Percentiles rank a stretch among this genome's conserved stretches.
phyloP scores from a whole-genome alignment of 2,113 vertebrate genomes.

The Pteronura brasiliensis region DNA sequence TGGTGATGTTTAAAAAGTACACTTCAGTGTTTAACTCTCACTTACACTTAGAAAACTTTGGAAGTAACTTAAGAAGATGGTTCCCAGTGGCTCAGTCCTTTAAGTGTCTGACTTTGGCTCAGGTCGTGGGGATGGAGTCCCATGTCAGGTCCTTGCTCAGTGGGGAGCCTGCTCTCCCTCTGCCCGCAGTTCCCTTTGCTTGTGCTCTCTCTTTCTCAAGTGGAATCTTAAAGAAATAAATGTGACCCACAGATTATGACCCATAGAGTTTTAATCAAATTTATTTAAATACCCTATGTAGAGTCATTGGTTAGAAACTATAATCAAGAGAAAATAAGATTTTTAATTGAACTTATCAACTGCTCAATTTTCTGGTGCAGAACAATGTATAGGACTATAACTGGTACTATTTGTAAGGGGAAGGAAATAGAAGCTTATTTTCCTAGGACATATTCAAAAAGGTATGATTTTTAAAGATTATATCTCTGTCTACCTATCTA shows the following conservation, averaged over 20 bases:
- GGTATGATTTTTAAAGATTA: not conserved
- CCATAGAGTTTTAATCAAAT: not conserved
- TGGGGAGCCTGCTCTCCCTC: too few relatives aligned
- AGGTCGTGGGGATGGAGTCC: too few relatives aligned
- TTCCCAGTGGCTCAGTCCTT: not conserved
- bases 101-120: too few relatives aligned
- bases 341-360: constrained; percentile 23
- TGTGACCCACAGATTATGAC: not conserved
- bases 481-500: not conserved
- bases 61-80: not conserved
- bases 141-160: too few relatives aligned
- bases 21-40: not conserved
- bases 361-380: constrained; percentile 36
- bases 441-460: not conserved
- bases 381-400: not conserved
- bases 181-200: not conserved
- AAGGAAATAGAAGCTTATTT: not conserved
- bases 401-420: not conserved
- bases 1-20: not conserved
- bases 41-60: not conserved
- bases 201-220: not conserved
- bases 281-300: not conserved
- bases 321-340: not conserved
- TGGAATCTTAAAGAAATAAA: not conserved
- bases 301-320: not conserved